phyloP scores from a whole-genome alignment of 2,888 invertebrate species.

The Caradrina clavipalpis region DNA sequence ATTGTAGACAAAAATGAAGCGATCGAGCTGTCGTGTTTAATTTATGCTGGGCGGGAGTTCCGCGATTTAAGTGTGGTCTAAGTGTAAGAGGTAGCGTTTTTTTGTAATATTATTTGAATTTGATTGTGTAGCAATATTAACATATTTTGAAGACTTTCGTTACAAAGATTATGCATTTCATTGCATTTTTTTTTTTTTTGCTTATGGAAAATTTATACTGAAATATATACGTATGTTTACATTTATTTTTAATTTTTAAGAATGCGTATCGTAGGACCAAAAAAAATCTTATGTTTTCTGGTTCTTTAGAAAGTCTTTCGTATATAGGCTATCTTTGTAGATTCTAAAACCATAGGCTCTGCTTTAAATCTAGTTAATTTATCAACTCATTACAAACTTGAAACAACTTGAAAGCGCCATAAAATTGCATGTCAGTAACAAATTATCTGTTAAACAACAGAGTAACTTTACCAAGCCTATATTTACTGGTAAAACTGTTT shows the following conservation, averaged over 20 bases:
- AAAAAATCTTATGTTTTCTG: neutral
- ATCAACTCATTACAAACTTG: too few relatives aligned
- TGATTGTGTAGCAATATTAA: too few relatives aligned
- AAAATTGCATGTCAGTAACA: neutral
- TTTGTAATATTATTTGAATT: too few relatives aligned
- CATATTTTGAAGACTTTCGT: too few relatives aligned
- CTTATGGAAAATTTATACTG: too few relatives aligned
- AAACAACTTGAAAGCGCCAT: neutral
- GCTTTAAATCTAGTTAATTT: too few relatives aligned
- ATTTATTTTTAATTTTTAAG: neutral
- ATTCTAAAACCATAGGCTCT: too few relatives aligned
- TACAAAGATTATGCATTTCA: too few relatives aligned
- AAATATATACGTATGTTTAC: too few relatives aligned
- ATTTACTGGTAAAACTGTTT: neutral
- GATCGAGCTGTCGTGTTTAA: slow-evolving; percentile 51
- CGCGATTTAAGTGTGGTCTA: slow-evolving; percentile 17
- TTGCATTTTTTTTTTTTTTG: too few relatives aligned
- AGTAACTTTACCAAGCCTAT: neutral
- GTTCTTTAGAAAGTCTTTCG: neutral
- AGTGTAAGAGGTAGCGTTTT: slow-evolving; percentile 6
- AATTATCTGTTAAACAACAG: slow-evolving; percentile 4
- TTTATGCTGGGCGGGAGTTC: slow-evolving; percentile 36
- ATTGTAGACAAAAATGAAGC: slow-evolving; percentile 50
- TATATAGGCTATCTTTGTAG: neutral
- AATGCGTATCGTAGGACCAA: neutral